These are phyloP conservation scores for Archips xylosteana DNA, from an alignment of 2,888 invertebrate genomes.

Conservation along the genomic window DNA sequence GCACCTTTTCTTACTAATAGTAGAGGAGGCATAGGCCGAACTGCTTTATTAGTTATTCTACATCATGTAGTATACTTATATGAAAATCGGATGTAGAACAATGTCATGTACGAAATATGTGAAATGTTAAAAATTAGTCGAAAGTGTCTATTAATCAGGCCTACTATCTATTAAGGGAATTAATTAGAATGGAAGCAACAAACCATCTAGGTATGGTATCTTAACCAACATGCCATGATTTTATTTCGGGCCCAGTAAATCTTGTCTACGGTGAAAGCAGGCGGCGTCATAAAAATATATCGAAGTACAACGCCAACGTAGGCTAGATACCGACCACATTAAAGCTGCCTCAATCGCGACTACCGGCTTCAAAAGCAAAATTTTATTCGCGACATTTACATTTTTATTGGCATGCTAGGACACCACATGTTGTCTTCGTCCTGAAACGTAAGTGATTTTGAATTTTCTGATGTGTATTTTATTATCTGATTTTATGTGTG, in stretches of 20 bases:
- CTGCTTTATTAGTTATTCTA: no score
- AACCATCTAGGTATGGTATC: not conserved
- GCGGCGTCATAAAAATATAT: constrained; percentile 32
- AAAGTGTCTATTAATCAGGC: not conserved
- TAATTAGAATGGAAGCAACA: no score
- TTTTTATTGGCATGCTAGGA: constrained; percentile 84
- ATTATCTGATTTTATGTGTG: constrained; percentile 83
- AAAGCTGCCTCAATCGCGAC: constrained; percentile 67
- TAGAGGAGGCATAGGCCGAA: no score
- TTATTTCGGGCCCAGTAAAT: not conserved
- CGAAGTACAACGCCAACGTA: constrained; percentile 11
- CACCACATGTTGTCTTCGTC: constrained; percentile 73
- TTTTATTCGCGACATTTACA: constrained; percentile 83
- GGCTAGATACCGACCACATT: constrained; percentile 62
- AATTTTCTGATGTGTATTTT: constrained; percentile 85
- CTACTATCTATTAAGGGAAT: no score
- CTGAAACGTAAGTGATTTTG: constrained; percentile 85
- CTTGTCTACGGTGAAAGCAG: constrained; percentile 7
- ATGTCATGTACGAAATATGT: not conserved
- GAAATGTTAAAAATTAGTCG: no score
- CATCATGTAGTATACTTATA: no score
- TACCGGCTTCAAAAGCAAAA: constrained; percentile 80
- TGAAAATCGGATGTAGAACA: not conserved
- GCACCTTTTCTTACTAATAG: no score
- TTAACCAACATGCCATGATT: not conserved